A percentile compares a stretch with the other conserved stretches of the same genome.
Evolutionary conservation across 2,113 vertebrate genomes (phyloP).

Genomic region (Protomyctophum bolini): DNA sequence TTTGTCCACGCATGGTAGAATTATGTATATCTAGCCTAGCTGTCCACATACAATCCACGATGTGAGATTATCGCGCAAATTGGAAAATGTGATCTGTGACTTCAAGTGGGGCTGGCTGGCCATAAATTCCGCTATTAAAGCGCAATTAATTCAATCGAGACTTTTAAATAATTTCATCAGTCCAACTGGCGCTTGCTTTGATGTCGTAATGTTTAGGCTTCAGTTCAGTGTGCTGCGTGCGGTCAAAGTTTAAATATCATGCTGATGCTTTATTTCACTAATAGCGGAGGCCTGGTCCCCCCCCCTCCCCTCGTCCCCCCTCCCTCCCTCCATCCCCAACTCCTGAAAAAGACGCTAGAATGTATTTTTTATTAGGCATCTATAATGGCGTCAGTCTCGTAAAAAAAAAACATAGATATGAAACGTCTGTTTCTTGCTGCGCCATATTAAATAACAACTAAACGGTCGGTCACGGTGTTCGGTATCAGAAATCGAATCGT

Average conservation of each 20-base stretch:
- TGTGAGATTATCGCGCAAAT: conserved; percentile 45
- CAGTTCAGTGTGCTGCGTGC: conserved; percentile 3
- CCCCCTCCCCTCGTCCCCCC: neutral
- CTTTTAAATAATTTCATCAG: conserved; percentile 43
- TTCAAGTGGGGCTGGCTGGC: conserved; percentile 15
- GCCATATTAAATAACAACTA: neutral
- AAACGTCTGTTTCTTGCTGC: too few species aligned
- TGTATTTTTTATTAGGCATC: too few species aligned
- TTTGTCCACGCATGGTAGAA: too few species aligned
- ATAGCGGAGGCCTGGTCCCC: too few species aligned
- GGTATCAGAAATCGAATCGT: conserved; percentile 1
- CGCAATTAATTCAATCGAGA: conserved; percentile 50
- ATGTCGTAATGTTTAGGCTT: conserved; percentile 41
- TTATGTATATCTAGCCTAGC: too few species aligned
- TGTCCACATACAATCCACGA: neutral
- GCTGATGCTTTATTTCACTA: too few species aligned
- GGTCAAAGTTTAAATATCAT: conserved; percentile 3
- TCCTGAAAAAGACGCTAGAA: conserved; percentile 1
- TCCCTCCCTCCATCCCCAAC: neutral
- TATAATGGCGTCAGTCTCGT: too few species aligned
- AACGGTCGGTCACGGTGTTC: conserved; percentile 4
- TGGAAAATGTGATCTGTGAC: conserved; percentile 50
- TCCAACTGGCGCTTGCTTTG: conserved; percentile 44
- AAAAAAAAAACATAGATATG: too few species aligned
- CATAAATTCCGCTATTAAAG: conserved; percentile 44